These are phyloP conservation scores for Boloria selene DNA, from an alignment of 2,888 invertebrate genomes.

Conservation along the genomic window DNA sequence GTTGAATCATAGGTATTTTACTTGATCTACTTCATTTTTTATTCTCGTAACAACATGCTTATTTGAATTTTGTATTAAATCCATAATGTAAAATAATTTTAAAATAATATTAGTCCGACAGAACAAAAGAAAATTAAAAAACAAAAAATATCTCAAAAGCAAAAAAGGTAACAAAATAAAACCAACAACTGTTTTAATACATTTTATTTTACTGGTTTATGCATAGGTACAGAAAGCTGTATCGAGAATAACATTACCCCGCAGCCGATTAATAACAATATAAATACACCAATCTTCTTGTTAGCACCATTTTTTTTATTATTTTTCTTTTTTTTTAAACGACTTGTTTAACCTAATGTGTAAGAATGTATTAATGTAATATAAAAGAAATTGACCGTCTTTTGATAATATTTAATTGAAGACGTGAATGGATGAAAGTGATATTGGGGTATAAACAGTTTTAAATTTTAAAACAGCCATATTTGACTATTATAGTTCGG, in stretches of 20 bases:
- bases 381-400: constrained; percentile 70
- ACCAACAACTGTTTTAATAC: constrained; percentile 53
- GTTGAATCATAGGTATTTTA: no score
- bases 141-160: no score
- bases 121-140: no score
- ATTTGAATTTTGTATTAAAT: no score
- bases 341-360: constrained; percentile 74
- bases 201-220: constrained; percentile 69
- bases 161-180: constrained; percentile 39
- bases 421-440: no score
- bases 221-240: constrained; percentile 72
- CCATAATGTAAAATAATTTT: no score
- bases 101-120: no score
- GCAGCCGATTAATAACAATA: constrained; percentile 59
- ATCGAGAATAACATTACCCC: constrained; percentile 70
- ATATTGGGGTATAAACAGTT: no score
- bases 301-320: constrained; percentile 79
- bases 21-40: no score
- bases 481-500: no score
- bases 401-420: constrained; percentile 53
- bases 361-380: constrained; percentile 69
- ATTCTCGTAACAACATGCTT: no score
- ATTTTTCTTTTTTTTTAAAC: constrained; percentile 62
- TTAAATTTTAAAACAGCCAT: no score
- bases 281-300: constrained; percentile 64